Conservation (phyloP, 2,888 invertebrate genomes). For the Synanthedon vespiformis region DNA sequence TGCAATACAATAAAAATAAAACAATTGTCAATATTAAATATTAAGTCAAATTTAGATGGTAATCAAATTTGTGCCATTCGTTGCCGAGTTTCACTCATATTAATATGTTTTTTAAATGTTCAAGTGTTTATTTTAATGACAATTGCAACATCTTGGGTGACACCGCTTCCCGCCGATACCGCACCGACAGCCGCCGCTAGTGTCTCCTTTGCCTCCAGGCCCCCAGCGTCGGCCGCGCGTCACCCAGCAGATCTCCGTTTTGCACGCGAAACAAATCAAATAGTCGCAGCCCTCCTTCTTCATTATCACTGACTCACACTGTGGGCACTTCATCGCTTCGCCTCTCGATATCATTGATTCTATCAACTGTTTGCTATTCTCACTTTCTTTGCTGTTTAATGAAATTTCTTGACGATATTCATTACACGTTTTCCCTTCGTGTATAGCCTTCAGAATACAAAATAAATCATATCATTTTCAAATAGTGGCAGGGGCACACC, state of each 20-base stretch:
- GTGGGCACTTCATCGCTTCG: conserved; percentile 89
- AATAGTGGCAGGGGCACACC: too few relatives aligned
- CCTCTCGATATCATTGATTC: conserved; percentile 84
- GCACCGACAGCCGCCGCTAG: conserved; percentile 84
- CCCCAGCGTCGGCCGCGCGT: conserved; percentile 81
- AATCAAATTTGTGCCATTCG: too few relatives aligned
- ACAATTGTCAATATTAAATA: too few relatives aligned
- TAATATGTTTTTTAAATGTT: too few relatives aligned
- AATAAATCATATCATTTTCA: too few relatives aligned
- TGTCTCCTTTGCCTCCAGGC: conserved; percentile 82
- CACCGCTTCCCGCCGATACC: conserved; percentile 84
- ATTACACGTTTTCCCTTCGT: conserved; percentile 82
- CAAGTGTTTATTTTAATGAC: conserved; percentile 59
- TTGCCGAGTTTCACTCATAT: too few relatives aligned
- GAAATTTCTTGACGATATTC: conserved; percentile 75
- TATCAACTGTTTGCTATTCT: conserved; percentile 83
- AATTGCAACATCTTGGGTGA: conserved; percentile 88
- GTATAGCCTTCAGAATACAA: conserved; percentile 73
- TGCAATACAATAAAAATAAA: too few relatives aligned
- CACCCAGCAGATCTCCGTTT: conserved; percentile 95
- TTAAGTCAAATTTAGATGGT: too few relatives aligned
- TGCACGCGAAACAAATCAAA: conserved; percentile 91
- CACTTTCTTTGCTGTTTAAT: conserved; percentile 73
- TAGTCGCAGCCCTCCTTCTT: conserved; percentile 96
- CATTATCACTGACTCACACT: conserved; percentile 81